Base-by-base conservation (phyloP, 2,113 vertebrate genomes). In the Vulpes lagopus region DNA sequence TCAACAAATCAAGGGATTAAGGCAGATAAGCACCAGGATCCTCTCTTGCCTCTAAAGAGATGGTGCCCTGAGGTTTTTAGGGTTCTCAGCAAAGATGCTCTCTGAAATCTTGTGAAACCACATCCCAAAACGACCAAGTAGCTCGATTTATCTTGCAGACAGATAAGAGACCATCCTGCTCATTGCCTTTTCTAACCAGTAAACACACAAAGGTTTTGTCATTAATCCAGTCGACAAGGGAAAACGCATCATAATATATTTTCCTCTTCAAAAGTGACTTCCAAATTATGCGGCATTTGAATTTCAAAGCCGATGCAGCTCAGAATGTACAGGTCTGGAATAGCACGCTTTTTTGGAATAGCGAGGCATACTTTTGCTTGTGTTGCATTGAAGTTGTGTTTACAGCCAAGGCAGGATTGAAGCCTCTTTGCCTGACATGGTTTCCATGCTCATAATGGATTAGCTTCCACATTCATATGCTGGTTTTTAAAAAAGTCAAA, bases 291-390 rank as follows among this genome's bases (percentile, higher is more conserved):
- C 80, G 53, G 74, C 73, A 96, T 94, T 97, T 98, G 85, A 96
- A 96, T 97, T 98, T 97, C 96, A 98, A 97, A 96, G 82, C 35
- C 16, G 57, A 92, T 16, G 22, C 62, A 89, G 55, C 81, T 94
- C 57, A 64, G 84, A 94, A 83, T 71, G 5, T 69, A 22, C 65
- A 51, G 35, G 25, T 76, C 93, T 96, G 32, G 49, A 81, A 96
- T 4, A 67, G 16, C 12, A 89, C 67, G 59, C 23, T 64, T 91
- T 82, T 60, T 49, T 82, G 27, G 73, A 92, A 97, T 67, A 95
- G 22, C 38, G 96, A 97, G 11, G 35, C 53, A 16, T 51, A n/a
- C 49, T 81, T 94, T 38, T 17, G 11, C 62, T 8, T 20, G 51
- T 0, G 38, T 11, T 62, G 71, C 35, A 86, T 4, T 79, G 22